Percentiles rank a stretch among this genome's conserved stretches.
These are phyloP conservation scores for Ips typographus DNA, from an alignment of 1,140 invertebrate genomes.

Conservation along the genomic window DNA sequence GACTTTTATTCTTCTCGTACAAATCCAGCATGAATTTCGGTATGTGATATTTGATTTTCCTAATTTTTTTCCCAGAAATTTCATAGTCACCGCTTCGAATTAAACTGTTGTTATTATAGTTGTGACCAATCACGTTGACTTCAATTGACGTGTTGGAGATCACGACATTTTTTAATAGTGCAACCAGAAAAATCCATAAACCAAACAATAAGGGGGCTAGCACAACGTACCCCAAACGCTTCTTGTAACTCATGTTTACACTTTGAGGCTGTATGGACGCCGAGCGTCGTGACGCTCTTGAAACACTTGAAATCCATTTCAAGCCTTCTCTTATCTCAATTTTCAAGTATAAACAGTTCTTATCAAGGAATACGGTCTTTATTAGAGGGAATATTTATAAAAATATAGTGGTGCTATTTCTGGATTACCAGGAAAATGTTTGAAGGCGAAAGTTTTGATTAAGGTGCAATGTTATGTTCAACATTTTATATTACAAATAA, in stretches of 20 bases:
- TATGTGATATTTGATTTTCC: constrained; percentile 44
- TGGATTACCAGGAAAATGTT: too few relatives aligned
- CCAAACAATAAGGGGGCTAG: constrained; percentile 24
- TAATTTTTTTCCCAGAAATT: neutral
- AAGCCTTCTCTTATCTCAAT: constrained; percentile 25
- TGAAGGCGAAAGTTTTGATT: too few relatives aligned
- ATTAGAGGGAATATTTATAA: too few relatives aligned
- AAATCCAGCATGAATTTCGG: constrained; percentile 52
- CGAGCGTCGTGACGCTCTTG: constrained; percentile 11
- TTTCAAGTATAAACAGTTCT: neutral
- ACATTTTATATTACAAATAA: too few relatives aligned
- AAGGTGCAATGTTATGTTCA: too few relatives aligned
- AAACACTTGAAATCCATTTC: constrained; percentile 43
- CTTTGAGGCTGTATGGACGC: constrained; percentile 1
- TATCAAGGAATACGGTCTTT: neutral
- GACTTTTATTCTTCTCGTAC: constrained; percentile 45
- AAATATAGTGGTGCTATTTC: too few relatives aligned
- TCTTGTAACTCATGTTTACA: constrained; percentile 9
- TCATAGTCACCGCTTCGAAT: neutral
- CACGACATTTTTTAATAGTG: constrained; percentile 31
- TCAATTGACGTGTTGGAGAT: constrained; percentile 36
- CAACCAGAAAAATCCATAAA: constrained; percentile 34
- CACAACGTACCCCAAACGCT: constrained; percentile 30
- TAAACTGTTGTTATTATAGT: neutral
- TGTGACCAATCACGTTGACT: constrained; percentile 37